A percentile compares a stretch with the other conserved stretches of the same genome.
Evolutionary conservation across 2,113 vertebrate genomes (phyloP).

Genomic region (Chrysochloris asiatica): DNA sequence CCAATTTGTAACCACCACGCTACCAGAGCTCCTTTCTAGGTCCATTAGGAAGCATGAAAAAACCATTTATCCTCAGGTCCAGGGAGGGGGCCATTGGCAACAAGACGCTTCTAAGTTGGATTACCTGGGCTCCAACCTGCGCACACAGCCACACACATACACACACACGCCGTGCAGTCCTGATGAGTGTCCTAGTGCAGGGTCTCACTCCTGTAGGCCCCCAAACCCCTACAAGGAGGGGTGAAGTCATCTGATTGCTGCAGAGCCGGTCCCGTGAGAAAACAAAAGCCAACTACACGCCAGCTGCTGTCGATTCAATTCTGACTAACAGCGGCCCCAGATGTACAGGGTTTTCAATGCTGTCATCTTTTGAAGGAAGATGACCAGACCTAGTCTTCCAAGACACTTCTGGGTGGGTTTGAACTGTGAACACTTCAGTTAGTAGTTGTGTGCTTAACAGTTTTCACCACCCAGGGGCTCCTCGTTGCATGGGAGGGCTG

Average conservation of each 20-base stretch:
- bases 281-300: neutral
- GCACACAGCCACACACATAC: no score
- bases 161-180: neutral
- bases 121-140: neutral
- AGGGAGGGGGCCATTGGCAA: neutral
- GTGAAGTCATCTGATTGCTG: neutral
- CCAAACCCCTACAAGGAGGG: no score
- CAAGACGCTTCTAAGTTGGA: neutral
- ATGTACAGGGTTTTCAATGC: neutral
- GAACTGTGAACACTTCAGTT: neutral
- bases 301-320: neutral
- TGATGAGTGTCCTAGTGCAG: neutral
- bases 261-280: neutral
- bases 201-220: neutral
- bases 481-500: neutral
- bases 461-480: neutral
- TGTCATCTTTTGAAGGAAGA: neutral
- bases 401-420: neutral
- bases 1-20: no score
- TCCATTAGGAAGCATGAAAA: no score
- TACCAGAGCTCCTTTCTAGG: no score
- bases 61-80: no score
- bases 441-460: neutral
- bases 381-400: neutral
- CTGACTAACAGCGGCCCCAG: neutral